phyloP scores from a whole-genome alignment of 2,888 invertebrate species.

The Cephus sareptanus region DNA sequence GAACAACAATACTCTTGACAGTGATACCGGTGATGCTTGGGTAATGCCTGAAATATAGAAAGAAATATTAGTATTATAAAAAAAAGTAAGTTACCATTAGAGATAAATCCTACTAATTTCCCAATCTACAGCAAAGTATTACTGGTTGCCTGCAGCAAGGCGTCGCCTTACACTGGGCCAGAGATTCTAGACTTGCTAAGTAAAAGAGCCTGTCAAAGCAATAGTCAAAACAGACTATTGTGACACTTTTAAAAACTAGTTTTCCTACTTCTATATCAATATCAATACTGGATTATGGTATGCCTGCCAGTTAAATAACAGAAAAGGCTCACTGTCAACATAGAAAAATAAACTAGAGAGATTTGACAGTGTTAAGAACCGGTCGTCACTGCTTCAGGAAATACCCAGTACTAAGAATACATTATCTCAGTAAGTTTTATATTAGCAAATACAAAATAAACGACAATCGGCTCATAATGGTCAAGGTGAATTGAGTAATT shows the following conservation, averaged over 20 bases:
- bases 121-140: background rate
- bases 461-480: background rate
- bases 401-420: background rate
- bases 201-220: background rate
- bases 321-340: background rate
- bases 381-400: background rate
- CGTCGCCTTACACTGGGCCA: background rate
- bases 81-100: background rate
- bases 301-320: background rate
- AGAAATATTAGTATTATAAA: background rate
- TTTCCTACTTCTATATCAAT: background rate
- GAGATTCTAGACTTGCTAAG: background rate
- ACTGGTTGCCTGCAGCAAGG: background rate
- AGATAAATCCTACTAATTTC: background rate
- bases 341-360: background rate
- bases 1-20: background rate
- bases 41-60: background rate
- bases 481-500: background rate
- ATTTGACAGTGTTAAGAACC: background rate
- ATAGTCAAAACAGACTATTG: background rate
- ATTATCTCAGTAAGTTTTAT: background rate
- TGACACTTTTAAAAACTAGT: background rate
- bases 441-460: background rate
- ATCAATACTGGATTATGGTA: background rate
- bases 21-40: background rate